Conservation (phyloP, 2,797 vertebrate species). For the Falco rusticolus region DNA sequence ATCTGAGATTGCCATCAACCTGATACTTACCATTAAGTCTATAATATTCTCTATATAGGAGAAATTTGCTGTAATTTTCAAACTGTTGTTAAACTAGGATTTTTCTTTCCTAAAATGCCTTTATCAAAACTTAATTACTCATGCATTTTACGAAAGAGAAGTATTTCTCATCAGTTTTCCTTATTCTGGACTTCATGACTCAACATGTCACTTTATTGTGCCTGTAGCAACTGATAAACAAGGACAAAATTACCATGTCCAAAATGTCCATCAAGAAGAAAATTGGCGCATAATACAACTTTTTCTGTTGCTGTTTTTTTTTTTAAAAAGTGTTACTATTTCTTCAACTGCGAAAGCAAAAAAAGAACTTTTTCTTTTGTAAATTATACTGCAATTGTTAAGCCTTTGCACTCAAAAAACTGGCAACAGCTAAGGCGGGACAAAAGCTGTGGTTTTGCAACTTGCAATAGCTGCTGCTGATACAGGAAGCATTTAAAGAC, state of each 20-base stretch:
- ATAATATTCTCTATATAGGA: neutral
- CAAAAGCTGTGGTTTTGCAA: constrained; percentile 67
- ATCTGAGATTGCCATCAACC: neutral
- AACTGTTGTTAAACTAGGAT: neutral
- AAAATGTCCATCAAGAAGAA: neutral
- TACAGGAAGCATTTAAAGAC: constrained; percentile 70
- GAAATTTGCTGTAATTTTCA: neutral
- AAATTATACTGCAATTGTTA: neutral
- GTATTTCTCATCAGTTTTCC: neutral
- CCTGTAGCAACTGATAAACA: neutral
- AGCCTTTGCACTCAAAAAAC: neutral
- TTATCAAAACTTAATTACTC: neutral
- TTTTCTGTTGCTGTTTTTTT: rapidly evolving
- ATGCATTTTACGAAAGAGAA: neutral
- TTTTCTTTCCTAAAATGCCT: neutral
- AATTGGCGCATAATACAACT: neutral
- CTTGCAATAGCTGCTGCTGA: constrained; percentile 65
- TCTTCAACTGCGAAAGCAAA: neutral
- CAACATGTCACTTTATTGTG: neutral
- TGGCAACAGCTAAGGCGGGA: constrained; percentile 48
- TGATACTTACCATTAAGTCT: neutral
- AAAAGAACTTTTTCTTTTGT: neutral
- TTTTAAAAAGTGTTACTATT: neutral
- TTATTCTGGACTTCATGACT: neutral
- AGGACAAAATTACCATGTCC: neutral